phyloP scores from a whole-genome alignment of 2,888 invertebrate species.

The Chaetoderma sp. region DNA sequence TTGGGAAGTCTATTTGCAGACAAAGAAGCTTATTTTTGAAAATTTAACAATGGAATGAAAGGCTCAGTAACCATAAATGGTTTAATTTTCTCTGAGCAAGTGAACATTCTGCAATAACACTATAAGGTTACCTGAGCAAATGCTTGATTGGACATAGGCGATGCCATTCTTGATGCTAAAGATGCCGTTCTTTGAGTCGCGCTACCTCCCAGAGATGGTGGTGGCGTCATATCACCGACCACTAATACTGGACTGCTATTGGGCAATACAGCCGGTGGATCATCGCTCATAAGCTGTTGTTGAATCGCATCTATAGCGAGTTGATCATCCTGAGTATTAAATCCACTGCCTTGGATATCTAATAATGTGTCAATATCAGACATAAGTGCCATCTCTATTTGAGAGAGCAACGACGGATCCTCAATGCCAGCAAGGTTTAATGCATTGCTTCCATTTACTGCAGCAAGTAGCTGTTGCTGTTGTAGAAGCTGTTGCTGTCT shows the following conservation, averaged over 20 bases:
- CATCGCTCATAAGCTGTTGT: conserved; percentile 85
- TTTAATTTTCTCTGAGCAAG: no score
- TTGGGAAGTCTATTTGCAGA: no score
- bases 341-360: conserved; percentile 27
- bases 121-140: neutral
- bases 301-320: conserved; percentile 91
- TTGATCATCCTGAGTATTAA: conserved; percentile 73
- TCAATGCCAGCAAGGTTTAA: conserved; percentile 35
- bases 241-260: conserved; percentile 18
- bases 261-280: conserved; percentile 22
- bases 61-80: no score
- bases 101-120: neutral
- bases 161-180: conserved; percentile 32
- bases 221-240: neutral
- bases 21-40: no score
- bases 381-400: conserved; percentile 55
- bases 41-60: no score
- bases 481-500: conserved; percentile 16
- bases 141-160: neutral
- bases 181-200: conserved; percentile 34
- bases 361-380: conserved; percentile 48
- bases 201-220: neutral
- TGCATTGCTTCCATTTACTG: neutral
- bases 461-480: conserved; percentile 9
- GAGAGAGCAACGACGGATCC: conserved; percentile 45